Evolutionary conservation across 1,140 invertebrate species (phyloP).

Genomic region (Diachasmimorpha longicaudata): DNA sequence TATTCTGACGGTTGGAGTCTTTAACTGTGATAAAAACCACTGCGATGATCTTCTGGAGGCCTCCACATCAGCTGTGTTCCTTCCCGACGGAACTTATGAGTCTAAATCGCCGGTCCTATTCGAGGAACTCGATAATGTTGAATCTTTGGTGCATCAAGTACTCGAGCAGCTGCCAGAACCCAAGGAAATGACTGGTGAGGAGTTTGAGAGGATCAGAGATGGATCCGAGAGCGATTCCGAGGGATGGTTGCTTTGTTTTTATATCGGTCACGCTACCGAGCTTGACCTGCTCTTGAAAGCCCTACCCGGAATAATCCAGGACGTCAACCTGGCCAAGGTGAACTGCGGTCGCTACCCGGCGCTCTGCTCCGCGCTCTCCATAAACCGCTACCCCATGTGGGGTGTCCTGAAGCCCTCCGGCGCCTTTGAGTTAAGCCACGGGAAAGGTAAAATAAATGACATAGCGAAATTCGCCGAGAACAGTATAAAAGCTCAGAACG

Average conservation of each 20-base stretch:
- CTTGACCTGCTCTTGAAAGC: constrained; percentile 67
- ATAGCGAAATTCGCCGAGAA: constrained; percentile 74
- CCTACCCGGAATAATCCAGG: constrained; percentile 67
- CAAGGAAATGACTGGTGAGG: constrained; percentile 57
- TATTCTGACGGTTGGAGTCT: constrained; percentile 34
- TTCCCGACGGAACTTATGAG: constrained; percentile 27
- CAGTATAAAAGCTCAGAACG: constrained; percentile 67
- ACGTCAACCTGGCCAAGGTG: constrained; percentile 69
- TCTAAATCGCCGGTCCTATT: constrained; percentile 37
- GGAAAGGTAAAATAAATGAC: constrained; percentile 69
- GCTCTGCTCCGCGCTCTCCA: constrained; percentile 65
- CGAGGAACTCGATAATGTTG: constrained; percentile 49
- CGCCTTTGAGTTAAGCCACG: constrained; percentile 76
- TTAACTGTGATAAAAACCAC: constrained; percentile 31
- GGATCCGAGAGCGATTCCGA: constrained; percentile 47
- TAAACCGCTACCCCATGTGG: constrained; percentile 73
- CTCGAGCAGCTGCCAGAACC: constrained; percentile 66
- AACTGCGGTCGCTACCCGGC: constrained; percentile 66
- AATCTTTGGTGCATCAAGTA: constrained; percentile 65
- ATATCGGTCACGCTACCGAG: constrained; percentile 62
- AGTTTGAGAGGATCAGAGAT: constrained; percentile 61
- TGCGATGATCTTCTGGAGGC: constrained; percentile 32
- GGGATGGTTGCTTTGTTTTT: constrained; percentile 74
- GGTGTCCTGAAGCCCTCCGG: constrained; percentile 74
- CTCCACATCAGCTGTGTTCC: constrained; percentile 35